Evolutionary conservation across 2,888 invertebrate species (phyloP).

Genomic region (Oscheius sp.): DNA sequence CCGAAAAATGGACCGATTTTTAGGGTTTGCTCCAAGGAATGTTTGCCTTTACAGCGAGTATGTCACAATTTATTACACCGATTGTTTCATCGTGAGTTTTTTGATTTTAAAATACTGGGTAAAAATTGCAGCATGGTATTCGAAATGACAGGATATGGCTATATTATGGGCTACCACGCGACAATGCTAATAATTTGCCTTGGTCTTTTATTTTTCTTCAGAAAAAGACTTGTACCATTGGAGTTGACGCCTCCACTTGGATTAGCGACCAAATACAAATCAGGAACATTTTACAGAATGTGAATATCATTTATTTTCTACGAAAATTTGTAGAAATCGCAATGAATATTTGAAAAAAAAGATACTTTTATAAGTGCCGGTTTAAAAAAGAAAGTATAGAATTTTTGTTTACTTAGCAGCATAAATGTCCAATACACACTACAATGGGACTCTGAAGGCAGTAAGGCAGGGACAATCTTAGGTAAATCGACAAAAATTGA

Average conservation of each 20-base stretch:
- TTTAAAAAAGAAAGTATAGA: too few species aligned
- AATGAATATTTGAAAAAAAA: too few species aligned
- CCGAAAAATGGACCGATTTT: neutral
- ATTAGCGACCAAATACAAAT: slow-evolving; percentile 23
- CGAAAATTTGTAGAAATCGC: neutral
- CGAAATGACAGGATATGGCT: slow-evolving; percentile 25
- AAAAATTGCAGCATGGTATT: slow-evolving; percentile 4
- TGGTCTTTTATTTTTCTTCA: slow-evolving; percentile 15
- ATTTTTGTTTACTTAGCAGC: too few species aligned
- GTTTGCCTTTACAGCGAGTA: slow-evolving; percentile 26
- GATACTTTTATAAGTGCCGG: too few species aligned
- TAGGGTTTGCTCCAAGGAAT: slow-evolving; percentile 34
- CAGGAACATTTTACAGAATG: slow-evolving; percentile 28
- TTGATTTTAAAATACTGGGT: neutral
- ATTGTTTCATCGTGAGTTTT: slow-evolving; percentile 25
- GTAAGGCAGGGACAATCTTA: too few species aligned
- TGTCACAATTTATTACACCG: slow-evolving; percentile 25
- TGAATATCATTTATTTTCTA: neutral
- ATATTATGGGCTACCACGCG: slow-evolving; percentile 27
- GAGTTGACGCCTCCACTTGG: slow-evolving; percentile 16
- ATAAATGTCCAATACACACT: too few species aligned
- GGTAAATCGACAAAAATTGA: too few species aligned
- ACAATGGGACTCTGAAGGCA: too few species aligned
- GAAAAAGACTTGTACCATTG: slow-evolving; percentile 33
- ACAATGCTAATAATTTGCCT: neutral